phyloP scores from a whole-genome alignment of 2,797 vertebrate species.

The Prunella strophiata region DNA sequence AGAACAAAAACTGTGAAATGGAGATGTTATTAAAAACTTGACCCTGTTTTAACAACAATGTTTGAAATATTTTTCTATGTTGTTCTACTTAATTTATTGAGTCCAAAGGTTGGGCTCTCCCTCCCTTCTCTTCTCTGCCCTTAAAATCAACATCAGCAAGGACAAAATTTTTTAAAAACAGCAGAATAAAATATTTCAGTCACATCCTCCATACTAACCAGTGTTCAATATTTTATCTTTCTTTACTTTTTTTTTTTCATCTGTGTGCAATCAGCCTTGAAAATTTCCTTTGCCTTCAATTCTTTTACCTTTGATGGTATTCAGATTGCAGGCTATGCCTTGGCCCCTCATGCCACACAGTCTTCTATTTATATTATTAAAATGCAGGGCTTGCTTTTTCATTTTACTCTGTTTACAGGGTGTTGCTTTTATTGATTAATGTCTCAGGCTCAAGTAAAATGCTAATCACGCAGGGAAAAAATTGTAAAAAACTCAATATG shows the following conservation, averaged over 20 bases:
- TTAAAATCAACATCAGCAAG: not conserved
- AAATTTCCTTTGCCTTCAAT: slow-evolving; percentile 53
- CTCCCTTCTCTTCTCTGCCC: not conserved
- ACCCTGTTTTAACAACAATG: not conserved
- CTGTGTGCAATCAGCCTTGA: slow-evolving; percentile 15
- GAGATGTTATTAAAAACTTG: slow-evolving; percentile 1
- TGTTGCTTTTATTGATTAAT: slow-evolving; percentile 69
- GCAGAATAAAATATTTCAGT: slow-evolving; percentile 29
- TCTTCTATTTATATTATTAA: slow-evolving; percentile 46
- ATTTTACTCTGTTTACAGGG: slow-evolving; percentile 56
- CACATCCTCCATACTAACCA: not conserved
- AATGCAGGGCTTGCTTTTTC: slow-evolving; percentile 49
- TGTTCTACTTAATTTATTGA: not conserved
- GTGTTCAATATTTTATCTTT: slow-evolving; percentile 43
- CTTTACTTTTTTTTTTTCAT: not conserved
- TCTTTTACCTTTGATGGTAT: slow-evolving; percentile 48
- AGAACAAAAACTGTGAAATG: not conserved
- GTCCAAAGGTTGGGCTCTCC: not conserved
- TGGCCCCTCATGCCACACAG: slow-evolving; percentile 25
- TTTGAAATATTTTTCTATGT: not conserved
- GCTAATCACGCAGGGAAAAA: slow-evolving; percentile 37
- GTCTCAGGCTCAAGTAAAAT: slow-evolving; percentile 67
- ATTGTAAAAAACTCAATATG: slow-evolving; percentile 7
- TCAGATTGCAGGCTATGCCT: slow-evolving; percentile 37
- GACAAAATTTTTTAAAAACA: not conserved